Base-by-base conservation (phyloP, 2,113 vertebrate species). In the Solea senegalensis region DNA sequence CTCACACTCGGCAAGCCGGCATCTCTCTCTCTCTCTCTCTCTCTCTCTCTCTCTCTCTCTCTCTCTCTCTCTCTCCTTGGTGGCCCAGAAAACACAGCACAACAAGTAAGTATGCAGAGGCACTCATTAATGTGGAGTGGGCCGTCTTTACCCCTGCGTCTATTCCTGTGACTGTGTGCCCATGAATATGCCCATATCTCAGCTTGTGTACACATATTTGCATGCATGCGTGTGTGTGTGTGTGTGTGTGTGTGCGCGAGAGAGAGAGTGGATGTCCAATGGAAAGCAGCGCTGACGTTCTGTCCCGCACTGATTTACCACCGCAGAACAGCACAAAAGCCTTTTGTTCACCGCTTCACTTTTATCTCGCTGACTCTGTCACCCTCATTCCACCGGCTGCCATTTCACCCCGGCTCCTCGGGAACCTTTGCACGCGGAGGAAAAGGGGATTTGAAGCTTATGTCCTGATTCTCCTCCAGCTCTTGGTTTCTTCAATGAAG, bases 1-100 rank as follows among this genome's bases (percentile, higher is more conserved):
- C 65, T 89, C 87, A 88, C 88, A 77, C 81, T 70, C 50, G 48
- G 72, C 58, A 28, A 84, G 80, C 77, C 55, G 82, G 64, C 67
- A 83, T 51, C 51, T 45, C 51, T 55, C 43, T 56, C 51, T 7
- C 34, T 65, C 74, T 9, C 27, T 34, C 55, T 27, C 45, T 27
- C 26, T 67, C 43, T 53, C 58, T 28, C 45, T 51, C 50, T 54
- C 52, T 28, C 26, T 28, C 27, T 54, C 52, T 51, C 51, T 9
- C 46, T 46, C 54, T 51, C 51, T 45, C 51, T 55, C 43, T 56
- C 51, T 7, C 34, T 65, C 74, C 44, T 59, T 60, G 41, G 74
- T 84, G 88, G 70, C 82, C 78, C 76, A 85, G 69, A 78, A 88
- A 85, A 65, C 63, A 55, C 65, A 41, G 60, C 48, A 86, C 69